Evolutionary conservation across 2,888 invertebrate genomes (phyloP), one percentile per base, ranked within the genome.

Genomic region (Linnaemya vulpina): DNA sequence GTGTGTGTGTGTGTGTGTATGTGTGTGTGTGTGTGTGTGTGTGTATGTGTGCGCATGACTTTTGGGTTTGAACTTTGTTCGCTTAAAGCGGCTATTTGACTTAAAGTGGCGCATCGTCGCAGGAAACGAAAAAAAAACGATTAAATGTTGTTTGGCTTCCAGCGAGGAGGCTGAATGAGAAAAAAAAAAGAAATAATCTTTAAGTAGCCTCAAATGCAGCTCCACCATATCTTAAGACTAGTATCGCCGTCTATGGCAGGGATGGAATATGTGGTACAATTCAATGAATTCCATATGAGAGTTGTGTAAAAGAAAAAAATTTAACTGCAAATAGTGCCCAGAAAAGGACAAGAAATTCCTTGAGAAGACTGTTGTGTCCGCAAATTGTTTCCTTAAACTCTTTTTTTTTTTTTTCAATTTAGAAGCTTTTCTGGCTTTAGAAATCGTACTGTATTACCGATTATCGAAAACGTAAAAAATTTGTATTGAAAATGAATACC

Each of bases 41-140:
- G 30, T 3, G 30, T 30, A 15, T 76, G 58, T 74, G 68, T 71
- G 46, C 25, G 71, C 58, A 67, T 80, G 68, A 84, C 76, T 84
- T 67, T 76, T 79, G 60, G 71, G 68, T 68, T 30, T 84, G 84
- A 84, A 79, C 84, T 84, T 80, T 76, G 80, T 73, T 84, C 73
- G 62, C 84, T 84, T 84, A 73, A 77, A 84, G 84, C 80, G 80
- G 73, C 80, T 84, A 68, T 84, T 80, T 84, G 80, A 84, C 80
- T 80, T 80, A 73, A 80, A 84, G 80, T 80, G 84, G 84, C 84
- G 80, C 84, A 84, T 76, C 75, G 49, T 62, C 53, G 73, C 22
- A 63, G 75, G 35, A 43, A 81, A 67, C 11, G 38, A 68, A 49
- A 58, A 35, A 51, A 58, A 75, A 60, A 60, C 79, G 49, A 80